Base-by-base conservation (phyloP, 2,113 vertebrate species). In the Scortum barcoo region DNA sequence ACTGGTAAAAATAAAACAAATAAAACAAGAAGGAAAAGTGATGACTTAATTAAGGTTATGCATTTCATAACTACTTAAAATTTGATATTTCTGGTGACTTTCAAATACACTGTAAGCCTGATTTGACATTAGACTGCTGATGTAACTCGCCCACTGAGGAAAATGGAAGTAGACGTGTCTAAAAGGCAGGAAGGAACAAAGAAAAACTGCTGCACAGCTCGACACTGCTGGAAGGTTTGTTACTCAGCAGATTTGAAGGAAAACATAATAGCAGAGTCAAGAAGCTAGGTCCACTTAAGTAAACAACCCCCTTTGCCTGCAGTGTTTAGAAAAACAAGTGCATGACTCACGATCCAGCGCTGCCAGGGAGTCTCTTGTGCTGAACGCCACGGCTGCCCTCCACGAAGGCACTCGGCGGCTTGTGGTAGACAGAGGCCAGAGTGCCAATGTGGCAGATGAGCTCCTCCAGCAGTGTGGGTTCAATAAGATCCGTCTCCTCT, bases 391-490 rank as follows among this genome's bases (percentile, higher is more conserved):
- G 95, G 93, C 98, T 97, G 28, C 98, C 98, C 92, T 99, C 98
- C 85, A 99, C 98, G 24, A 99, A 99, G 89, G 98, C 97, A 3
- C 95, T 98, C 88, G 98, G 98, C 0, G 98, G 98, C 91, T 99
- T 99, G 94, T 99, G 98, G 89, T 99, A 99, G 81, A 99, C 97
- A 0, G 98, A 99, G 33, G 98, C 98, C 92, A 99, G 92, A 0
- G 98, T 99, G 12, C 98, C 98, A 0, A 99, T 99, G 94, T 98
- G 97, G 94, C 98, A 99, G 95, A 99, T 99, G 57, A 99, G 96
- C 92, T 99, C 98, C 0, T 99, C 98, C 92, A 99, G 95, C 80
- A 99, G 94, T 0, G 98, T 99, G 56, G 98, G 98, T 91, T 99
- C 98, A 0, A 99, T 99, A 86, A 99, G 96, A 81, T 99, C 98